Evolutionary conservation across 2,888 invertebrate genomes (phyloP).

Genomic region (Pachydiplax longipennis): DNA sequence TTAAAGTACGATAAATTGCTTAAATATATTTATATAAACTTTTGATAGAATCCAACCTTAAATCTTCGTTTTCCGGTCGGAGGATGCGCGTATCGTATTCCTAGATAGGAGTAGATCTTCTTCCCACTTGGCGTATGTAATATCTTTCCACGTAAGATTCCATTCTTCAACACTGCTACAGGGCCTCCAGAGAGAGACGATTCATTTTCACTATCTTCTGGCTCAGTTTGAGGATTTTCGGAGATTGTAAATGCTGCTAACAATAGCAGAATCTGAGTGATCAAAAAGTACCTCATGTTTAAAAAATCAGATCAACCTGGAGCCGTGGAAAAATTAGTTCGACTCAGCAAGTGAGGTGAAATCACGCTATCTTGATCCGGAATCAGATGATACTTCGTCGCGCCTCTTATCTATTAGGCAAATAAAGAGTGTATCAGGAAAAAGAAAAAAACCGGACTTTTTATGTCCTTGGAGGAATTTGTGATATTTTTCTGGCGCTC

Average conservation of each 20-base stretch:
- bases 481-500: no score
- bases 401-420: neutral
- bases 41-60: no score
- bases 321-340: neutral
- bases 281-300: neutral
- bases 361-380: neutral
- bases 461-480: neutral
- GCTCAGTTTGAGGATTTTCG: neutral
- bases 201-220: neutral
- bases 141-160: constrained; percentile 7
- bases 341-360: neutral
- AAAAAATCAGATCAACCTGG: neutral
- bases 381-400: neutral
- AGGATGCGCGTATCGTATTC: constrained; percentile 18
- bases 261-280: neutral
- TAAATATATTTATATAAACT: neutral
- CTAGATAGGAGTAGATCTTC: neutral
- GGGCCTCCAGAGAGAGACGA: neutral
- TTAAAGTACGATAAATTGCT: neutral
- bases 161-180: neutral
- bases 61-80: neutral
- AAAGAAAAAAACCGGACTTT: neutral
- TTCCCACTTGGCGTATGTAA: neutral
- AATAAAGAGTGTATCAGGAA: neutral
- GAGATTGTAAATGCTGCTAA: neutral